A percentile compares a stretch with the other conserved stretches of the same genome.
Evolutionary conservation across 2,797 vertebrate genomes (phyloP).

Genomic region (Onychomys leucogaster): DNA sequence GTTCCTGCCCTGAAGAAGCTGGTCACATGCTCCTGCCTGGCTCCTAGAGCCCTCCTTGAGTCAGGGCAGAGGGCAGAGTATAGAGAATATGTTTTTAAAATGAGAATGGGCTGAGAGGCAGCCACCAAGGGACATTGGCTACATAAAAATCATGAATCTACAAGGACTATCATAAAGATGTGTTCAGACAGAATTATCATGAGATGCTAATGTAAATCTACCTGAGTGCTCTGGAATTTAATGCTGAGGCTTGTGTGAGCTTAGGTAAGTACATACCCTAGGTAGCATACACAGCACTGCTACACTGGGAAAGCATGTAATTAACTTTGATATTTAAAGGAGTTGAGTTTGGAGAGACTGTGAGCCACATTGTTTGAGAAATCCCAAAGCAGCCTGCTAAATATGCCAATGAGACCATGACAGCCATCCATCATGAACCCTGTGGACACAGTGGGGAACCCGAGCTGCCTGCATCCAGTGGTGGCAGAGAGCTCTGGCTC

Average conservation of each 20-base stretch:
- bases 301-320: conserved; percentile 7
- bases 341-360: conserved; percentile 23
- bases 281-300: background rate
- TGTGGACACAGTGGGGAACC: background rate
- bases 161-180: background rate
- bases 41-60: background rate
- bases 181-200: background rate
- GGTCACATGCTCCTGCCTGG: background rate
- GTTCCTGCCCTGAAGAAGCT: background rate
- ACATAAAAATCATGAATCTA: background rate
- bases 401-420: conserved; percentile 12
- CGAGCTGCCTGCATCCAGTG: accelerated
- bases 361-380: background rate
- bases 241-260: background rate
- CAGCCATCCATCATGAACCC: background rate
- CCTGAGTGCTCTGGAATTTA: background rate
- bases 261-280: background rate
- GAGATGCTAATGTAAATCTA: background rate
- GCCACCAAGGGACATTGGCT: background rate
- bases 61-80: background rate
- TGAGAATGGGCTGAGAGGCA: background rate
- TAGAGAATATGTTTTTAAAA: background rate
- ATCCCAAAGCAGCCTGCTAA: background rate
- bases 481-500: background rate
- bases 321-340: conserved; percentile 32